Conservation (phyloP, 2,888 invertebrate genomes). For the Eustalomyia histrio region DNA sequence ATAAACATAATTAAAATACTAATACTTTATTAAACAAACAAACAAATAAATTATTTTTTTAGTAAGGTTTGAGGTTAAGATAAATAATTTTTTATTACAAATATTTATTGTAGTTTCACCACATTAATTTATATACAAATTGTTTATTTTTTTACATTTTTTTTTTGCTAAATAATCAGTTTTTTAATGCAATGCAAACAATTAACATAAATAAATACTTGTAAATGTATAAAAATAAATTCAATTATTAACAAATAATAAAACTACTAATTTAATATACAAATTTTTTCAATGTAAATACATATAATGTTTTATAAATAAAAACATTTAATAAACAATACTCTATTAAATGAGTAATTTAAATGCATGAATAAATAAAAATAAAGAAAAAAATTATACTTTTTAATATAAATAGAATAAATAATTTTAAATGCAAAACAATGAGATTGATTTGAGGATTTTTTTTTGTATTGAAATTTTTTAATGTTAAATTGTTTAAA, state of each 20-base stretch:
- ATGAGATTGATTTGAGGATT: too few relatives aligned
- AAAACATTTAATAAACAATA: neutral
- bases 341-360: neutral
- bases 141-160: neutral
- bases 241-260: constrained; percentile 3
- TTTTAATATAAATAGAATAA: too few relatives aligned
- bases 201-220: constrained; percentile 39
- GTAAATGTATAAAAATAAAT: neutral
- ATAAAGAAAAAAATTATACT: too few relatives aligned
- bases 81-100: neutral
- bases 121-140: neutral
- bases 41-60: too few relatives aligned
- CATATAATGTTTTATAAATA: neutral
- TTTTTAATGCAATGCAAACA: constrained; percentile 20
- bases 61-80: too few relatives aligned
- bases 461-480: too few relatives aligned
- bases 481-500: too few relatives aligned
- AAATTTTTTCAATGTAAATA: neutral
- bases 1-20: too few relatives aligned
- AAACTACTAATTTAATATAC: constrained; percentile 10
- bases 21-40: too few relatives aligned
- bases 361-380: neutral
- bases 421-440: too few relatives aligned
- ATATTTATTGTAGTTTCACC: neutral
- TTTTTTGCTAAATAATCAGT: constrained; percentile 10